A percentile compares a stretch with the other conserved stretches of the same genome.
Evolutionary conservation across 2,797 vertebrate species (phyloP).

Genomic region (Falco cherrug): DNA sequence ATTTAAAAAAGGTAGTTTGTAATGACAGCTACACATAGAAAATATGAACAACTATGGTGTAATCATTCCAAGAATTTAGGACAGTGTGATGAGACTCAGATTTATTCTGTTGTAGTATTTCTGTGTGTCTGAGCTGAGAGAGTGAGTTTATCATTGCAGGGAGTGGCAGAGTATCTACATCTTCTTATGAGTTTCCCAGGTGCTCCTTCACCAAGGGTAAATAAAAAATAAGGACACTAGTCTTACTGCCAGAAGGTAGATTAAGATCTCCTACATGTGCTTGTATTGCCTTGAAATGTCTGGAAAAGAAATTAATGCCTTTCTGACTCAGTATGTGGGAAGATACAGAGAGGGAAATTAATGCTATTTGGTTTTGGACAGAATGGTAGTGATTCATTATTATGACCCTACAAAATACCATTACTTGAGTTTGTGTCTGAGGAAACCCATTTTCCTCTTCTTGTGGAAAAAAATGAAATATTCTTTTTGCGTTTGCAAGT

Average conservation of each 20-base stretch:
- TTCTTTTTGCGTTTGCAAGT: not conserved
- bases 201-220: not conserved
- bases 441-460: conserved; percentile 40
- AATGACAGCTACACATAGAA: not conserved
- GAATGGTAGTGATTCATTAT: conserved; percentile 38
- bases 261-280: conserved; percentile 29
- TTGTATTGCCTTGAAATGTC: conserved; percentile 1
- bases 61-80: not conserved
- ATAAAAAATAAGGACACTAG: not conserved
- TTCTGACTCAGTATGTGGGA: conserved; percentile 22
- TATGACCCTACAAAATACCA: conserved; percentile 30
- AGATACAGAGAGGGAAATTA: conserved; percentile 17
- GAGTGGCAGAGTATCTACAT: not conserved
- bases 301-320: conserved; percentile 30
- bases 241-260: not conserved
- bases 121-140: not conserved
- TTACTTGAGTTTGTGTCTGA: not conserved
- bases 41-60: not conserved
- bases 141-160: not conserved
- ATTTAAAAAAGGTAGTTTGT: not conserved
- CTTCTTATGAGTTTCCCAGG: not conserved
- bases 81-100: not conserved
- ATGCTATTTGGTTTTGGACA: conserved; percentile 40
- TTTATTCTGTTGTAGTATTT: conserved; percentile 11
- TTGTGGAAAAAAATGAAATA: conserved; percentile 5